Percentiles rank a stretch among this genome's conserved stretches.
phyloP scores from a whole-genome alignment of 2,797 vertebrate genomes.

The Eospalax fontanierii region DNA sequence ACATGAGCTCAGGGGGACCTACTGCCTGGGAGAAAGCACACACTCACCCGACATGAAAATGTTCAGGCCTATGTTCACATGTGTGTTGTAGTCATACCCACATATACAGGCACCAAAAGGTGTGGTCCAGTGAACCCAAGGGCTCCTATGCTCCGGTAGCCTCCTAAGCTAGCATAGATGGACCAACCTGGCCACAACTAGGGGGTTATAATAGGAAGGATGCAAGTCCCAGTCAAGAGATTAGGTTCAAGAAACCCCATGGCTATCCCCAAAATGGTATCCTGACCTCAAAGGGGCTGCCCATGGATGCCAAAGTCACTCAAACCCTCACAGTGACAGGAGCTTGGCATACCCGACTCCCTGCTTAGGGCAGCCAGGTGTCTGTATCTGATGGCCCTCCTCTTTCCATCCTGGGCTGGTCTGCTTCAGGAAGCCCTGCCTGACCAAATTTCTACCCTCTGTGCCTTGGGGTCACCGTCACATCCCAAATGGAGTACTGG shows the following conservation, averaged over 20 bases:
- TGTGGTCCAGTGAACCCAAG: not conserved
- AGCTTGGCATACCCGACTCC: not conserved
- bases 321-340: not conserved
- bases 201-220: no score
- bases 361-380: not conserved
- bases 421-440: not conserved
- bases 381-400: no score
- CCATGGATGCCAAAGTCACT: not conserved
- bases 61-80: not conserved
- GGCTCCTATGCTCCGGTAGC: not conserved
- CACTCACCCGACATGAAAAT: not conserved
- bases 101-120: not conserved
- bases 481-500: fast-evolving
- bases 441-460: not conserved
- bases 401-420: not conserved
- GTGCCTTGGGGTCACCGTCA: not conserved
- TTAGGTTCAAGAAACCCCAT: not conserved
- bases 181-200: no score
- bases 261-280: not conserved
- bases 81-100: no score
- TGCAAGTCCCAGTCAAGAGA: no score
- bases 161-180: no score
- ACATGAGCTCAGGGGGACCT: no score
- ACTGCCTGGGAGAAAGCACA: not conserved
- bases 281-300: not conserved